These are phyloP conservation scores for Eupleurogrammus muticus DNA, from an alignment of 2,797 vertebrate species.

Conservation along the genomic window DNA sequence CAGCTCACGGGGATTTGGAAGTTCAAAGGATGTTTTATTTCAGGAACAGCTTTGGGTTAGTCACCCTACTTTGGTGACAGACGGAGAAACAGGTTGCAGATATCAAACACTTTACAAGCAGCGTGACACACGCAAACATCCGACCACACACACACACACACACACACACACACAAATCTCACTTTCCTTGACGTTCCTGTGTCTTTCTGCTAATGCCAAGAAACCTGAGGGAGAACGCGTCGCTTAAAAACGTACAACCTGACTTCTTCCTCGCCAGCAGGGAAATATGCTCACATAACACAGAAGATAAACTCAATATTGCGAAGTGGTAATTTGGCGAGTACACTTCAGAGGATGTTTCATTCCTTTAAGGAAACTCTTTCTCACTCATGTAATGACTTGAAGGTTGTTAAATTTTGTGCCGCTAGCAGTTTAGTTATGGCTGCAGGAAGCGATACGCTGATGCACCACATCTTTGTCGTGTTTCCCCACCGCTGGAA, in stretches of 20 bases:
- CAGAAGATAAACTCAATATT: too few species aligned
- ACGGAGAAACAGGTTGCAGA: constrained; percentile 75
- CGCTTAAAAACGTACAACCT: constrained; percentile 28
- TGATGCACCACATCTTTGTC: too few species aligned
- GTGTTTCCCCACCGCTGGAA: too few species aligned
- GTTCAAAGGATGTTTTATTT: constrained; percentile 76
- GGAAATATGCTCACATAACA: constrained; percentile 48
- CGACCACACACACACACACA: constrained; percentile 19
- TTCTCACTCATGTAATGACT: too few species aligned
- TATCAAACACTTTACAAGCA: constrained; percentile 64
- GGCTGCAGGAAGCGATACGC: too few species aligned
- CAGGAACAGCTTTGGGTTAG: constrained; percentile 70
- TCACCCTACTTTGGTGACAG: constrained; percentile 70
- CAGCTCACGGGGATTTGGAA: constrained; percentile 57
- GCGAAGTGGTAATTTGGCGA: too few species aligned
- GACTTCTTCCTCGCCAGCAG: constrained; percentile 49
- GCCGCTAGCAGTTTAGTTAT: too few species aligned
- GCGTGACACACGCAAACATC: too few species aligned
- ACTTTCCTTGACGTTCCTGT: constrained; percentile 24
- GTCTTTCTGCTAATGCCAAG: constrained; percentile 40
- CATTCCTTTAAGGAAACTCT: too few species aligned
- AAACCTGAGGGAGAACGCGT: constrained; percentile 47
- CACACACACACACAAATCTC: constrained; percentile 15
- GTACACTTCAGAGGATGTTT: too few species aligned
- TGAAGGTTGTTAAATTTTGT: too few species aligned